These are phyloP conservation scores for Crocallis elinguaria DNA, from an alignment of 2,888 invertebrate species.

Conservation along the genomic window DNA sequence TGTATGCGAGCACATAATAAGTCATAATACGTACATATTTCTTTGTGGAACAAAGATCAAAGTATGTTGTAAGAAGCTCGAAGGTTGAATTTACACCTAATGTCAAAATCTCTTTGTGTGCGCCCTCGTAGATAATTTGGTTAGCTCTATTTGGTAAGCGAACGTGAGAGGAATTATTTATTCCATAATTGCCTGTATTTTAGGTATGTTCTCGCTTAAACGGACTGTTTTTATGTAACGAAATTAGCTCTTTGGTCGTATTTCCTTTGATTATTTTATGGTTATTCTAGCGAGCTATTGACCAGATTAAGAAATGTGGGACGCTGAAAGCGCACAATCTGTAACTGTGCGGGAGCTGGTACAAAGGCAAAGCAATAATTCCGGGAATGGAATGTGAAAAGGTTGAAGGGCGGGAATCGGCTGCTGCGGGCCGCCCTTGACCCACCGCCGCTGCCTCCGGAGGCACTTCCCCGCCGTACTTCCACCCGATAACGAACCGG, in stretches of 20 bases:
- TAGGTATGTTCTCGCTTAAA: slow-evolving; percentile 14
- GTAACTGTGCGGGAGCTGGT: slow-evolving; percentile 40
- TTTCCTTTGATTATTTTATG: slow-evolving; percentile 20
- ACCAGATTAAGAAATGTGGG: slow-evolving; percentile 29
- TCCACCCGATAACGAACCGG: slow-evolving; percentile 44
- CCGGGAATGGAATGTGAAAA: slow-evolving; percentile 53
- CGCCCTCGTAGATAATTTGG: slow-evolving; percentile 17
- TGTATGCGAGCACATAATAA: too few relatives aligned
- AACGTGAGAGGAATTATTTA: slow-evolving; percentile 30
- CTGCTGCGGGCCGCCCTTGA: slow-evolving; percentile 68
- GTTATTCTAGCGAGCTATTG: slow-evolving; percentile 12
- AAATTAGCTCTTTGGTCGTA: slow-evolving; percentile 8
- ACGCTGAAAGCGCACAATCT: slow-evolving; percentile 34
- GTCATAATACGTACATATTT: too few relatives aligned
- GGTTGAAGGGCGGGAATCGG: slow-evolving; percentile 45
- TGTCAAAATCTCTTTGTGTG: slow-evolving; percentile 19
- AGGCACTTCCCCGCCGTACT: slow-evolving; percentile 56
- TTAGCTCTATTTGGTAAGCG: slow-evolving; percentile 25
- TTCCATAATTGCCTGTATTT: slow-evolving; percentile 21
- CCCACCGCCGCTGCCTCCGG: slow-evolving; percentile 44
- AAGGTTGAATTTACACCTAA: slow-evolving; percentile 19
- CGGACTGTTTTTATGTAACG: slow-evolving; percentile 4
- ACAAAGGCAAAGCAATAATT: slow-evolving; percentile 51
- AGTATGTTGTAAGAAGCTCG: slow-evolving; percentile 11
- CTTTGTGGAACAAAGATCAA: slow-evolving; percentile 6